Base-by-base conservation (phyloP, 1,140 invertebrate species). In the Panagrolaimus sp. region DNA sequence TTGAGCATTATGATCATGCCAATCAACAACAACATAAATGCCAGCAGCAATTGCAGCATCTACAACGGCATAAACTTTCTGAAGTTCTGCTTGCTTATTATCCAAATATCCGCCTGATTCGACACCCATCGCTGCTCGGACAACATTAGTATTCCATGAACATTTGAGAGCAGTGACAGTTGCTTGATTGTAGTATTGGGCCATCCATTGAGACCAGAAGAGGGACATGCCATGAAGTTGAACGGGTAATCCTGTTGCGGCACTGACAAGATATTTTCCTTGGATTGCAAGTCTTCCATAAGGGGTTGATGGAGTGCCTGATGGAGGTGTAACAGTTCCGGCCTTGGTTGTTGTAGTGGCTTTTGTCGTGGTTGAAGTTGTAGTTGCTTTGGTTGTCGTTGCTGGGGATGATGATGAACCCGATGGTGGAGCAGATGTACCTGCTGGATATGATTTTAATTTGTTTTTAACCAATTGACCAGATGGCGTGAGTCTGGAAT, bases 281-380 rank as follows among this genome's bases (percentile, higher is more conserved):
- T 32, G 24, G n/a, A 72, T 69, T 45, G 71, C 46, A 21, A 72
- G 69, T 38, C 72, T 70, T 15, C 71, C 71, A 48, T 72, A 72
- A 21, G 71, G 70, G 2, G 71, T 38, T 38, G 32, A 38, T 38
- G 32, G 32, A 4, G 32, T 38, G 32, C 32, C 32, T 38, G 32
- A 4, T 38, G 32, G 32, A 38, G 32, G 32, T 38, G 32, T 38
- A 38, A 38, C 32, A 38, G 32, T 38, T 38, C 32, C 32, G 2
- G 32, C n/a, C n/a, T n/a, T n/a, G n/a, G n/a, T 2, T 38, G 32
- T 7, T 38, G 2, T 38, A 7, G 32, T 38, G 2, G 32, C 7
- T 38, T 2, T 38, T 38, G 32, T 38, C 7, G 32, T 7, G 2
- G 2, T 38, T 38, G 32, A 4, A 4, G 32, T 38, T 2, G 32